phyloP scores from a whole-genome alignment of 2,797 vertebrate genomes.

The Enteromius mattozi region DNA sequence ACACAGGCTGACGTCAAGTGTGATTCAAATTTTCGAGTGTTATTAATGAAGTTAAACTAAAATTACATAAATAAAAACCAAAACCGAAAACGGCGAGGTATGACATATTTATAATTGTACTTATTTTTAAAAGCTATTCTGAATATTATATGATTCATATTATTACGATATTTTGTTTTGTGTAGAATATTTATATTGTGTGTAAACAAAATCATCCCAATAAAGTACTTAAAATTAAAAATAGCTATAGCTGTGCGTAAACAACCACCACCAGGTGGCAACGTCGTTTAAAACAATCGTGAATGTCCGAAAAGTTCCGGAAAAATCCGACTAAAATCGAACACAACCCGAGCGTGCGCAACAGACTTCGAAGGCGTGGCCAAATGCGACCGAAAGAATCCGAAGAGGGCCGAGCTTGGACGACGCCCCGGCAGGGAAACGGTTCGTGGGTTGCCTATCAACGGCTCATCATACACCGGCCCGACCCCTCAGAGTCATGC shows the following conservation, averaged over 20 bases:
- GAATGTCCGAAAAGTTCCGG: background rate
- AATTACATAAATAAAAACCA: background rate
- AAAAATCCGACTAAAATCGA: background rate
- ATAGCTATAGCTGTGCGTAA: background rate
- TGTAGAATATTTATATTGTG: background rate
- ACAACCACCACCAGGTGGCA: background rate
- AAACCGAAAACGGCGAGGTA: background rate
- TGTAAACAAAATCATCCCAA: background rate
- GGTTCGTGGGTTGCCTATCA: slow-evolving; percentile 50
- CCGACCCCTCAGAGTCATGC: slow-evolving; percentile 35
- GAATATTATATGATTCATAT: background rate
- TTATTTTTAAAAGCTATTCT: too few species aligned
- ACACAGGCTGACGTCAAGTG: too few species aligned
- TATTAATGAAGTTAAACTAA: background rate
- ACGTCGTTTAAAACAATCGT: background rate
- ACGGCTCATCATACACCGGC: slow-evolving; percentile 31
- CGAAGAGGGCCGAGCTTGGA: slow-evolving; percentile 18
- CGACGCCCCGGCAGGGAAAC: slow-evolving; percentile 38
- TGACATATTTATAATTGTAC: too few species aligned
- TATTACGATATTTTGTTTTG: background rate
- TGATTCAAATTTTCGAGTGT: background rate
- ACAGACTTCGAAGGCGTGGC: background rate
- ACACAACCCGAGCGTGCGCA: background rate
- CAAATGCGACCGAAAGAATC: background rate
- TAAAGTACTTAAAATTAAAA: background rate